Percentiles rank a stretch among this genome's conserved stretches.
These are phyloP conservation scores for Eupithecia vulgata DNA, from an alignment of 2,888 invertebrate genomes.

Conservation along the genomic window DNA sequence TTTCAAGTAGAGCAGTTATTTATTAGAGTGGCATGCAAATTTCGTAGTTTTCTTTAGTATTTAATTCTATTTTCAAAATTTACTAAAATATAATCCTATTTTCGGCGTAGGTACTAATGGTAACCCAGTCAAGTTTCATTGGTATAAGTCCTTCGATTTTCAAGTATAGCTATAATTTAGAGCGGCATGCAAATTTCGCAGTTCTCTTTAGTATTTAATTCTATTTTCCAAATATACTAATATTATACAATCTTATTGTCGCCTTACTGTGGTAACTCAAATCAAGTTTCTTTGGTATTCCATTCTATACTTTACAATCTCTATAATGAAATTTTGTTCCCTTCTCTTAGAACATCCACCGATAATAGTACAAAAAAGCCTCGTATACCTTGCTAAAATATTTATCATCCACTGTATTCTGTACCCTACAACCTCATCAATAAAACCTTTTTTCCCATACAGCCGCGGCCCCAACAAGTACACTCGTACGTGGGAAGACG, in stretches of 20 bases:
- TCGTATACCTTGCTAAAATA: neutral
- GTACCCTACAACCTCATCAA: neutral
- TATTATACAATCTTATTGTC: neutral
- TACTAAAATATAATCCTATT: neutral
- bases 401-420: neutral
- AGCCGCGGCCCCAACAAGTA: constrained; percentile 96
- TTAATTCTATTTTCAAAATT: neutral
- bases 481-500: constrained; percentile 96
- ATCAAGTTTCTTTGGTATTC: neutral
- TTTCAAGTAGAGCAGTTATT: neutral
- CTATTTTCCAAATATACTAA: neutral
- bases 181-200: neutral
- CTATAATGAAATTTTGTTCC: neutral
- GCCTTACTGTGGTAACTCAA: neutral
- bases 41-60: neutral
- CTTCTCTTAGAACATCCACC: neutral
- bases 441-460: neutral
- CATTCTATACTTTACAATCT: neutral
- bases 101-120: neutral
- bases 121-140: neutral
- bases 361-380: neutral
- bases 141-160: neutral
- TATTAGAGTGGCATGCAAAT: neutral
- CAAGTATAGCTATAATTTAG: neutral
- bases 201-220: neutral